Percentiles rank a stretch among this genome's conserved stretches.
Conservation (phyloP, 2,888 invertebrate genomes). For the Trachelus tabidus region DNA sequence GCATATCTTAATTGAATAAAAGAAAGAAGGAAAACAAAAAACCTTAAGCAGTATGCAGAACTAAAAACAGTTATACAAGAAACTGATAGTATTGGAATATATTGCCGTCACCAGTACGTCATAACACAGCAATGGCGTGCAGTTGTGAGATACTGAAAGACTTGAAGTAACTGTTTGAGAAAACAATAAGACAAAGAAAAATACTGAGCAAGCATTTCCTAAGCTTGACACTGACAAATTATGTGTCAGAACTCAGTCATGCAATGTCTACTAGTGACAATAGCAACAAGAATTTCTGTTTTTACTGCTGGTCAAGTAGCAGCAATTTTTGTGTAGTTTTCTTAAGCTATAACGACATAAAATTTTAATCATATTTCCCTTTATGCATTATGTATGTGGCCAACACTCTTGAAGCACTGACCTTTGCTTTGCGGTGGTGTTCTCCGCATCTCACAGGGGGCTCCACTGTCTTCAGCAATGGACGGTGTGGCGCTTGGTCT, state of each 20-base stretch:
- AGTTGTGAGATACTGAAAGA: neutral
- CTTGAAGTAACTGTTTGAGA: neutral
- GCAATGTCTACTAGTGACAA: neutral
- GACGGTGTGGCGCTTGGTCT: conserved; percentile 41
- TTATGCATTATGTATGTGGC: neutral
- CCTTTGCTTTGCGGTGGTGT: conserved; percentile 72
- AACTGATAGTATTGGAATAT: neutral
- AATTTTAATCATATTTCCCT: neutral
- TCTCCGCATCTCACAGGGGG: conserved; percentile 70
- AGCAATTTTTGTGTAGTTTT: neutral
- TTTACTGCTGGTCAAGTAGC: neutral
- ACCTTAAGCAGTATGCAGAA: neutral
- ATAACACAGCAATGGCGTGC: neutral
- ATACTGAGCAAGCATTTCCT: neutral
- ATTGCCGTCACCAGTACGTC: neutral
- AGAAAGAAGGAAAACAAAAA: neutral
- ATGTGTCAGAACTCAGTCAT: too few relatives aligned
- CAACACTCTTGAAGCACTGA: conserved; percentile 44
- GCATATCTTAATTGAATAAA: too few relatives aligned
- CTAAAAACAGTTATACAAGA: neutral
- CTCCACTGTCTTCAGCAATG: conserved; percentile 54
- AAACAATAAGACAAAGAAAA: neutral
- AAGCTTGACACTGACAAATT: neutral
- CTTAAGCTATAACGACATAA: neutral
- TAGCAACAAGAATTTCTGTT: neutral